phyloP scores from a whole-genome alignment of 2,888 invertebrate species.

The Ophioninae sp. region DNA sequence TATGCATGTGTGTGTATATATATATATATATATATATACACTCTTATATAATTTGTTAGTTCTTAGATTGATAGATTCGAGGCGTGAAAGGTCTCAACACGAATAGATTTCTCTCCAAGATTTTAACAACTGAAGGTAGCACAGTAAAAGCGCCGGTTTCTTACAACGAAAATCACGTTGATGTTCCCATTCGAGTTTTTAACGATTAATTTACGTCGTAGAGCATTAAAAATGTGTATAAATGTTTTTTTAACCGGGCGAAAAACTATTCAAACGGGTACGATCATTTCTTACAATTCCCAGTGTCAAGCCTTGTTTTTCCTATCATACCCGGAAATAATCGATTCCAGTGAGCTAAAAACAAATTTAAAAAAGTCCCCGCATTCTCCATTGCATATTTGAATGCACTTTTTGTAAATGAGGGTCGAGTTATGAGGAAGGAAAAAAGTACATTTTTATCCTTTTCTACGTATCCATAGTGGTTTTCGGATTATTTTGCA shows the following conservation, averaged over 20 bases:
- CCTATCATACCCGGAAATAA: background rate
- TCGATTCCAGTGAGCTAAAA: no score
- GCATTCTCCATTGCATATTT: no score
- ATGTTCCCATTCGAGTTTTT: background rate
- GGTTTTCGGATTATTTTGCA: no score
- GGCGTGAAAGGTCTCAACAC: slow-evolving; percentile 74
- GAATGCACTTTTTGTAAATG: no score
- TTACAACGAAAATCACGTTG: background rate
- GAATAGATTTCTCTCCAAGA: slow-evolving; percentile 76
- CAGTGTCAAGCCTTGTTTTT: background rate
- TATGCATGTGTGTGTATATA: background rate
- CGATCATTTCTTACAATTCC: background rate
- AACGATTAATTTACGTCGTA: background rate
- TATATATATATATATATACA: slow-evolving; percentile 59
- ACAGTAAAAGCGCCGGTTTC: slow-evolving; percentile 70
- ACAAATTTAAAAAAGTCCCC: no score
- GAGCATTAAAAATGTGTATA: background rate
- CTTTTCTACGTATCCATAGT: no score
- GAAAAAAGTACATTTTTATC: no score
- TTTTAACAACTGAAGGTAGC: slow-evolving; percentile 75
- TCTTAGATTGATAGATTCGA: slow-evolving; percentile 71
- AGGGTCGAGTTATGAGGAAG: no score
- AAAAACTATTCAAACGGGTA: background rate
- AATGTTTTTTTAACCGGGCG: background rate
- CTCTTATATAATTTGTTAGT: slow-evolving; percentile 59